Evolutionary conservation across 2,888 invertebrate genomes (phyloP), one percentile per base, ranked within the genome.

Genomic region (Odontomyia ornata): DNA sequence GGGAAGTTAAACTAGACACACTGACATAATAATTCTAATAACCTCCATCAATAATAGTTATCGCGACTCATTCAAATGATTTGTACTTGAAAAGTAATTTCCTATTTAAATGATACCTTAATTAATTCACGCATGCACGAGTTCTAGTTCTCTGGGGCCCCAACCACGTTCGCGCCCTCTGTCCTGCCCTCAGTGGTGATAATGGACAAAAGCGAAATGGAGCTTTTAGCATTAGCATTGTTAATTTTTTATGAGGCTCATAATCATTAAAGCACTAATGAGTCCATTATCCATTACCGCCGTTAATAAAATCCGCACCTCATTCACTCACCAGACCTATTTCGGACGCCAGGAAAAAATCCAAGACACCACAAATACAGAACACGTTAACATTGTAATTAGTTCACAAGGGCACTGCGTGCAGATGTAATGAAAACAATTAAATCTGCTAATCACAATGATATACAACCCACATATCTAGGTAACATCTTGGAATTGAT

Each of bases 211-310:
- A 18, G 52, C 52, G 4, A 52, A 52, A 18, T 52, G 52, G 52
- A 4, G 18, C 52, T 18, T 52, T 52, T 15, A 18, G 52, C 52
- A 52, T 52, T 4, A 15, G 36, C 52, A 52, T 52, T 52, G 52
- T 52, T 52, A 18, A 18, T 15, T 13, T 62, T 62, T 62, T 62
- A 62, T 62, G 15, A 62, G 25, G 27, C 27, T 28, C 62, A 62
- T 62, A 62, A 62, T 62, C 62, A 27, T 62, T 62, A 62, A 62
- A 62, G 28, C 62, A 28, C 28, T 62, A 27, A 62, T 28, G 60
- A 11, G 23, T 62, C 28, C 27, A 62, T 62, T 62, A 62, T 62
- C 27, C 25, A 28, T 3, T 62, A 28, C 62, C 15, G 13, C 13
- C 2, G 52, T 52, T 18, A 52, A 52, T 52, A 52, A 52, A 52